Evolutionary conservation across 2,888 invertebrate genomes (phyloP), one percentile per base, ranked within the genome.

Genomic region (Lathronympha strigana): DNA sequence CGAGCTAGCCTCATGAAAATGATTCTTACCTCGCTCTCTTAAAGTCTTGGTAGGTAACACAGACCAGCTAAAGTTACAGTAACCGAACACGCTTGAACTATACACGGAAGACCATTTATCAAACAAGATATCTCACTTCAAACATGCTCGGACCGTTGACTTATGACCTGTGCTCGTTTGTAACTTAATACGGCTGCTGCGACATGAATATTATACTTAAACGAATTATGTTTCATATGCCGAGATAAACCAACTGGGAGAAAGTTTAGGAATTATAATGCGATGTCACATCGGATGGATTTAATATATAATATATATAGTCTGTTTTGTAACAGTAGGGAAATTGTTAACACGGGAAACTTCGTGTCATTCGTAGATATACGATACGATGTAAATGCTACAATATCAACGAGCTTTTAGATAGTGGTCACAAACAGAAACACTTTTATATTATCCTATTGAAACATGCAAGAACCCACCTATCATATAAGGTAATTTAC

Each of bases 161-260:
- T 73, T 75, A 75, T 76, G 74, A 74, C 76, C 74, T 68, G 67
- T 49, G 72, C 62, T 71, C 69, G 68, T 73, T 72, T 73, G 76
- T 73, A 71, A 76, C 68, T 68, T 69, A 70, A 76, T 76, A 76
- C 57, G 31, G 4, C 31, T 63, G 64, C 49, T 50, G 45, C 55
- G 58, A 66, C 67, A 63, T 71, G 50, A 63, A n/a, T n/a, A n/a
- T n/a, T n/a, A n/a, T n/a, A n/a, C n/a, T n/a, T 58, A 69, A 66
- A 61, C 19, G 25, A 54, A 55, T 50, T 47, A 69, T 67, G 57
- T 64, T 55, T 50, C 58, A 66, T 57, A 47, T 55, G 25, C 47
- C 43, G n/a, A 49, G 40, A 57, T 38, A 28, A 19, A 21, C 38
- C 9, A n/a, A 23, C n/a, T 25, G 28, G 55, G 43, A 60, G 40